Evolutionary conservation across 2,797 vertebrate genomes (phyloP), one percentile per base, ranked within the genome.

Genomic region (Merluccius polli): DNA sequence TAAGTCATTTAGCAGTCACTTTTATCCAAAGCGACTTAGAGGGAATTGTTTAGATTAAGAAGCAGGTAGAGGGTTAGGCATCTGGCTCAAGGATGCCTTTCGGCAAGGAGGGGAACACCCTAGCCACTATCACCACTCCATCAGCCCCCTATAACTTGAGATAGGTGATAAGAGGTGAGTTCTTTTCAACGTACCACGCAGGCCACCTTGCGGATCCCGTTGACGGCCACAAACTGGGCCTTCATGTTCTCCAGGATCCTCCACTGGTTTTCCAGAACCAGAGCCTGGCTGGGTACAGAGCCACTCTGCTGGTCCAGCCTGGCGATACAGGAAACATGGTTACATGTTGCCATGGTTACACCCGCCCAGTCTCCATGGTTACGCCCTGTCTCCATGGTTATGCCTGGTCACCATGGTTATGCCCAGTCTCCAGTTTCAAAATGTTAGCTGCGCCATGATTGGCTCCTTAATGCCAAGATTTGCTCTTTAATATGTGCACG

Each of bases 211-310:
- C 98, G 96, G 86, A 98, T 94, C 52, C 98, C 97, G 33, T 98
- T 99, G 70, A 98, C 98, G 65, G 96, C 95, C 70, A 98, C 95
- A 82, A 96, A 98, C 83, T 98, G 96, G 24, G 97, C 98, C 87
- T 97, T 99, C 96, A 99, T 99, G 79, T 96, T 98, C 81, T 99
- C 97, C 86, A 99, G 91, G n/a, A 96, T 89, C 36, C 98, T 92
- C 94, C 96, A 97, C 82, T 99, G 97, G 87, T 92, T 96, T 81
- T 97, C 96, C 78, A 96, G 85, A 36, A 93, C 84, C 81, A 97
- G 83, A 36, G 88, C 87, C 3, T 93, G 92, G 0, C 93, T 93
- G 0, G 96, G 91, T 75, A 98, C 95, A 59, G 90, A 83, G 12
- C 77, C 7, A 15, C 80, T 88, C 85, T 95, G 97, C 79, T 97